phyloP scores from a whole-genome alignment of 1,140 invertebrate genomes.

The Megalopta genalis region DNA sequence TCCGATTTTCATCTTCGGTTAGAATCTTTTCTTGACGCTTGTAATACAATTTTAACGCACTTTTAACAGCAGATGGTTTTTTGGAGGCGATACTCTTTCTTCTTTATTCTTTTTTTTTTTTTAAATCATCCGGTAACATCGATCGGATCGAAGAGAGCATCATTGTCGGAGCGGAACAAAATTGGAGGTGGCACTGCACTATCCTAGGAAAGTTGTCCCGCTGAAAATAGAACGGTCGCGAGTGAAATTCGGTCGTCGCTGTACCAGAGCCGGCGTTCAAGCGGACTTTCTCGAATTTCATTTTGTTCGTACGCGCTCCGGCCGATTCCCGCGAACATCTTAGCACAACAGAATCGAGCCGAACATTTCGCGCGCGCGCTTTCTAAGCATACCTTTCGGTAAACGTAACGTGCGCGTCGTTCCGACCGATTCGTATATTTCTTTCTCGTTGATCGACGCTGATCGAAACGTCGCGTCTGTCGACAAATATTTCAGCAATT shows the following conservation, averaged over 20 bases:
- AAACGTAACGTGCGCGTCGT: background rate
- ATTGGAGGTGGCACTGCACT: conserved; percentile 13
- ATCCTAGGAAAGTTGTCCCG: conserved; percentile 46
- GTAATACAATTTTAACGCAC: no score
- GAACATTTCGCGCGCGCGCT: conserved; percentile 36
- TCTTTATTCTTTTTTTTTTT: no score
- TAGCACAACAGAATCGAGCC: background rate
- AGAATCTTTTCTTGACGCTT: no score
- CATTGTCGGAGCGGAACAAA: background rate
- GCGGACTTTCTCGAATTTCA: conserved; percentile 47
- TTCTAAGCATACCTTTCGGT: conserved; percentile 5
- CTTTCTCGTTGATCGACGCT: no score
- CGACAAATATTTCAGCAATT: no score
- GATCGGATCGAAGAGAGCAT: background rate
- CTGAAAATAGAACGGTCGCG: conserved; percentile 49
- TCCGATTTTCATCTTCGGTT: no score
- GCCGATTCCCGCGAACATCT: background rate
- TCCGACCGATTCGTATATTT: background rate
- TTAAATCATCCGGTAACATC: background rate
- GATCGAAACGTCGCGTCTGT: no score
- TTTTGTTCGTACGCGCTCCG: conserved; percentile 22
- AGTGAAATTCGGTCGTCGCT: conserved; percentile 44
- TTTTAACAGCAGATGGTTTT: no score
- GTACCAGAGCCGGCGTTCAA: background rate
- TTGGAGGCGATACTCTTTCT: background rate